Percentiles rank a stretch among this genome's conserved stretches.
These are phyloP conservation scores for Suricata suricatta DNA, from an alignment of 2,113 vertebrate species.

Conservation along the genomic window DNA sequence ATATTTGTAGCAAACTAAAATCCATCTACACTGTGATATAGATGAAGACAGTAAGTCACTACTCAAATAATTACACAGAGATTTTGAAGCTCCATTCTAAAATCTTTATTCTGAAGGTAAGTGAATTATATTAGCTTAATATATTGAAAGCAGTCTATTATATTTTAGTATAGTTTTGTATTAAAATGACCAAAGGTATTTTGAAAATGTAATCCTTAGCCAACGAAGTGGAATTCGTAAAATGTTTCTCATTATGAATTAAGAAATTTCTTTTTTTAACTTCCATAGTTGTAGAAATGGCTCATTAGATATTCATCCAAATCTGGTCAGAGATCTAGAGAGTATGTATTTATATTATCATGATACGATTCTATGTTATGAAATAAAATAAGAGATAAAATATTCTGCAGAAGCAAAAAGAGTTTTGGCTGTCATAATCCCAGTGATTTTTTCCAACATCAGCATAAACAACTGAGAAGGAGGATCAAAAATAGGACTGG, in stretches of 20 bases:
- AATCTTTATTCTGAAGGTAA: not conserved
- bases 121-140: not conserved
- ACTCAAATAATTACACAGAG: not conserved
- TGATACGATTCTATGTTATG: not conserved
- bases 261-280: not conserved
- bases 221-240: not conserved
- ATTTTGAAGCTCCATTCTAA: not conserved
- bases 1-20: not conserved
- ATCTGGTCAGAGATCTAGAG: not conserved
- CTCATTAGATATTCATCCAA: not conserved
- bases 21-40: not conserved
- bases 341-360: not conserved
- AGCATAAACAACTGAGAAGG: not conserved
- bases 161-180: not conserved
- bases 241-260: not conserved
- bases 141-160: not conserved
- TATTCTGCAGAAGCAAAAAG: not conserved
- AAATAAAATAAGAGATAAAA: not conserved
- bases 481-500: not conserved
- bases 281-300: not conserved
- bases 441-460: not conserved
- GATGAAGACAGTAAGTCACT: not conserved
- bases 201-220: not conserved
- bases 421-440: not conserved
- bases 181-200: not conserved